Conservation (phyloP, 2,888 invertebrate species). For the Acleris laterana region DNA sequence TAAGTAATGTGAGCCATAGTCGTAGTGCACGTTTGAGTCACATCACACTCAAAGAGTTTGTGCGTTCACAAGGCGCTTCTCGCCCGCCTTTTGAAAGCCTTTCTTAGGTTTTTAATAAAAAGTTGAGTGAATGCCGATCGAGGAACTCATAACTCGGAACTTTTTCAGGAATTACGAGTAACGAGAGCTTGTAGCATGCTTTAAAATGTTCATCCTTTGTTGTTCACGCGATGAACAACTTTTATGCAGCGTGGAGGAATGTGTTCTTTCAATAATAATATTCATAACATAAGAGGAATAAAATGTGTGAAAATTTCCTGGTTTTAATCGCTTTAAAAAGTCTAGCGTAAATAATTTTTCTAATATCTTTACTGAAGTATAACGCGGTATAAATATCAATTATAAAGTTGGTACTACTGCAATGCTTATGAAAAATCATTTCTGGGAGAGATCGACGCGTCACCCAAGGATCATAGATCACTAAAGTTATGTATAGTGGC, state of each 20-base stretch:
- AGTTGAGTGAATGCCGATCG: constrained; percentile 60
- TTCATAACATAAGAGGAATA: no score
- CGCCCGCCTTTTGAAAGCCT: constrained; percentile 65
- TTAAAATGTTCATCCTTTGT: constrained; percentile 7
- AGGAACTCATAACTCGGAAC: constrained; percentile 34
- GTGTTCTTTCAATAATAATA: no score
- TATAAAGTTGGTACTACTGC: no score
- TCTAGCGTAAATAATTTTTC: no score
- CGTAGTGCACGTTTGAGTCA: constrained; percentile 41
- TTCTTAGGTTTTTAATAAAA: constrained; percentile 71
- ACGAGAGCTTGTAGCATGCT: constrained; percentile 5
- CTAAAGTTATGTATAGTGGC: no score
- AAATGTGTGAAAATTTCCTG: no score
- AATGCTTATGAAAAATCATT: no score
- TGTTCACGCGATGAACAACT: constrained; percentile 3
- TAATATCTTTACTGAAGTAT: no score
- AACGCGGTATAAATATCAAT: no score
- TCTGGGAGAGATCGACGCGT: no score
- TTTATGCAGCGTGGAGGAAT: neutral
- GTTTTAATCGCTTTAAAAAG: no score
- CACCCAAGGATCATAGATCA: no score
- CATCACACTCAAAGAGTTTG: constrained; percentile 43
- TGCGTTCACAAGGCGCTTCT: constrained; percentile 55
- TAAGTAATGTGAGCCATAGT: constrained; percentile 3
- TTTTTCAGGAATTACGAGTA: constrained; percentile 31